Conservation (phyloP, 2,888 invertebrate genomes). For the Leptopilina drosophilae region DNA sequence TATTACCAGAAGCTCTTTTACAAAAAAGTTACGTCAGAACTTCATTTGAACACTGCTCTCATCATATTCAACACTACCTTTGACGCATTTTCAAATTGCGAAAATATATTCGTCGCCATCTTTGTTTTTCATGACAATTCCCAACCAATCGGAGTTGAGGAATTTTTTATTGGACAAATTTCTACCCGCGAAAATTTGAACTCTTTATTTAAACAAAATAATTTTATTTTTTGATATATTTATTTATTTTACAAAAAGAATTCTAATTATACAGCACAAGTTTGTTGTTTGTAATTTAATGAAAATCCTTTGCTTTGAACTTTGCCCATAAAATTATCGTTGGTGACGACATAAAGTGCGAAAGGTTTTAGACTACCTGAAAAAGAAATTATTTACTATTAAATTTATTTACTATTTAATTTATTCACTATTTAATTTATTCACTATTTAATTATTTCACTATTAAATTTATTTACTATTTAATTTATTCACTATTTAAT, state of each 20-base stretch:
- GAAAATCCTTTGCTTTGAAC: slow-evolving; percentile 87
- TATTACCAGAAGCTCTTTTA: slow-evolving; percentile 58
- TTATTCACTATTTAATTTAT: no score
- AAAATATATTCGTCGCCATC: no score
- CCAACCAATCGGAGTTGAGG: neutral
- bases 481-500: no score
- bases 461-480: neutral
- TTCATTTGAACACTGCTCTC: slow-evolving; percentile 8
- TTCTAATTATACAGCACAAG: slow-evolving; percentile 77
- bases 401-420: neutral
- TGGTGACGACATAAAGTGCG: slow-evolving; percentile 85
- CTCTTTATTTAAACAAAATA: neutral
- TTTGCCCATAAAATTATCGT: slow-evolving; percentile 82
- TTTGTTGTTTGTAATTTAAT: slow-evolving; percentile 83
- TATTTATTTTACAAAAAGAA: no score
- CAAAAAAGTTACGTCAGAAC: slow-evolving; percentile 33
- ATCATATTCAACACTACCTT: neutral
- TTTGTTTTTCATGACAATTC: neutral
- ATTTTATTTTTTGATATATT: neutral
- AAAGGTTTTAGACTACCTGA: slow-evolving; percentile 84
- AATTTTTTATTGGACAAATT: neutral
- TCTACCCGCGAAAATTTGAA: neutral
- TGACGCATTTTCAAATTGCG: neutral
- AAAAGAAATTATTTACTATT: no score
- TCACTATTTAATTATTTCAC: no score